Base-by-base conservation (phyloP, 1,140 invertebrate genomes). In the Eueides isabella region DNA sequence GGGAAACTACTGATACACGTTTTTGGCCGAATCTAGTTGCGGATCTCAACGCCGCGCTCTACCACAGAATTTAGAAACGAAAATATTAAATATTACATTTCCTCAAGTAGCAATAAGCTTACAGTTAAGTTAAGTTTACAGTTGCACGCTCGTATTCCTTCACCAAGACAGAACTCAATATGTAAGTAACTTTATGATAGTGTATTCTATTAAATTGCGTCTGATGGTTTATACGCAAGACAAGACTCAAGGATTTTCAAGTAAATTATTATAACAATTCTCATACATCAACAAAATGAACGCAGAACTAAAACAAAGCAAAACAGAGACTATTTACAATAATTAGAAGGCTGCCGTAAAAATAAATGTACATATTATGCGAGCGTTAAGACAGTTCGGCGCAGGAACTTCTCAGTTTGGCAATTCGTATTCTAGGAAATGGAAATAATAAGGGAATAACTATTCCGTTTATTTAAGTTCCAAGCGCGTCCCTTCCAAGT, bases 401-500 rank as follows among this genome's bases (percentile, higher is more conserved):
- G 76, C 71, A 67, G 67, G 35, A 71, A 71, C 30, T 75, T 69
- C 64, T 67, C 72, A 77, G 67, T 75, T 65, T n/a, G 29, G 67
- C 71, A 68, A 78, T 80, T 71, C 62, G 55, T 77, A 74, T 77
- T 77, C 75, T 28, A 31, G 71, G 69, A 72, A 76, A 78, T 74
- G 72, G 63, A 76, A 80, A 79, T 75, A 74, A 61, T 75, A 78
- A 75, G 74, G 71, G 71, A 71, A 75, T 77, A 72, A 75, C 70
- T 71, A 74, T 75, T 77, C 76, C 67, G 64, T 77, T 74, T 71
- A 76, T 79, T 79, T 72, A 78, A 78, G 61, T 79, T 74, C 74
- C 35, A 71, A 55, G 67, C 74, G 74, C 77, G 77, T 79, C 68
- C 67, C 38, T 71, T 38, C 64, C 55, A 33, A 79, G 77, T 76